Percentiles rank a stretch among this genome's conserved stretches.
Conservation (phyloP, 2,113 vertebrate genomes). For the Equus quagga region DNA sequence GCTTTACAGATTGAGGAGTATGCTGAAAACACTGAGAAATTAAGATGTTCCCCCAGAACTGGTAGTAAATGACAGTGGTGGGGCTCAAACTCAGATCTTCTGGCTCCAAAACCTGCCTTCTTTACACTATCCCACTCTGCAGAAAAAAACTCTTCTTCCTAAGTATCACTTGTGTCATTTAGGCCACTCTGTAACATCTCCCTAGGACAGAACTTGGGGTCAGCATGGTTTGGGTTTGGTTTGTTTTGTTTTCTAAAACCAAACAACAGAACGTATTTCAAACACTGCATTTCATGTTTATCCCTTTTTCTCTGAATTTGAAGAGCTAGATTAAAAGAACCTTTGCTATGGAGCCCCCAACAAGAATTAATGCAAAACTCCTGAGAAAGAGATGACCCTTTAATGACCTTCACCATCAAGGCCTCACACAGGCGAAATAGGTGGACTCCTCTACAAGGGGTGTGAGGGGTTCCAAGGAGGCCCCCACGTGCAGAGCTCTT, state of each 20-base stretch:
- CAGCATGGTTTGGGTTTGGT: neutral
- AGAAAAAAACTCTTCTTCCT: neutral
- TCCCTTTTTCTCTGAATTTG: neutral
- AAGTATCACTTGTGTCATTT: neutral
- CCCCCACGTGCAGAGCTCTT: neutral
- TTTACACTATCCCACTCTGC: neutral
- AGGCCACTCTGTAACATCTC: neutral
- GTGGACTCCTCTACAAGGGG: neutral
- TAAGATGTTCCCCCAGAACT: neutral
- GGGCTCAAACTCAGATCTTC: neutral
- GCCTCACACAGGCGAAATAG: neutral
- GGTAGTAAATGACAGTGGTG: neutral
- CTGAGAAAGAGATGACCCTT: neutral
- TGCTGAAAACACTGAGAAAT: neutral
- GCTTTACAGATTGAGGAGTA: neutral
- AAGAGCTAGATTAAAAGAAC: slow-evolving; percentile 27
- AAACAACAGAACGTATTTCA: neutral
- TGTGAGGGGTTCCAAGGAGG: neutral
- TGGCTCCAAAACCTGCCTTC: neutral
- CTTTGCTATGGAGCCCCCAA: neutral
- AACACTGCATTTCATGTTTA: neutral
- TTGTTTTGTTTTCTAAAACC: slow-evolving; percentile 45
- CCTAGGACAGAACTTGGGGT: neutral
- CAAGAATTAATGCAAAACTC: slow-evolving; percentile 9
- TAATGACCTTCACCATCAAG: neutral